A percentile compares a stretch with the other conserved stretches of the same genome.
phyloP scores from a whole-genome alignment of 2,888 invertebrate species.

The Ferdinandea cuprea region DNA sequence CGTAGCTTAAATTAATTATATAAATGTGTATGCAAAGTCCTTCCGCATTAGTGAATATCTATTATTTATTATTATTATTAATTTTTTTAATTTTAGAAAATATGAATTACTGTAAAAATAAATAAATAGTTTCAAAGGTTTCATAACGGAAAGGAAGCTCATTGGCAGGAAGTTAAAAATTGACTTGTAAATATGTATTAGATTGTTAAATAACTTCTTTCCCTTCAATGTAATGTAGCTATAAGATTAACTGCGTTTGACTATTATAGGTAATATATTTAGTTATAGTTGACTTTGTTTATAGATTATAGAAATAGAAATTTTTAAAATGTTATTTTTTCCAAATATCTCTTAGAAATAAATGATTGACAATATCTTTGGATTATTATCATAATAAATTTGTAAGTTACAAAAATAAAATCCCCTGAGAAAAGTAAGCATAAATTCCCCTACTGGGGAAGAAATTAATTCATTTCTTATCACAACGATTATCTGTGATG shows the following conservation, averaged over 20 bases:
- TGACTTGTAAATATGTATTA: constrained; percentile 62
- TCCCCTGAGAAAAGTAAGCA: not conserved
- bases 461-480: not conserved
- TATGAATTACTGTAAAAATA: constrained; percentile 50
- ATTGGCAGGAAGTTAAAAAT: constrained; percentile 30
- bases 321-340: constrained; percentile 34
- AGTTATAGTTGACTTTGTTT: constrained; percentile 37
- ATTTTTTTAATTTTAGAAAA: constrained; percentile 32
- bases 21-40: not conserved
- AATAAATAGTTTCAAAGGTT: constrained; percentile 69
- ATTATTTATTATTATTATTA: constrained; percentile 28
- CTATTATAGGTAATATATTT: constrained; percentile 48
- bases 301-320: constrained; percentile 32
- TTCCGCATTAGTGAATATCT: constrained; percentile 56
- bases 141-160: constrained; percentile 49
- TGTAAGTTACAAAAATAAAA: constrained; percentile 10
- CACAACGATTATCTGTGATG: not conserved
- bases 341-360: too few relatives aligned
- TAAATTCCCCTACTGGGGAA: too few relatives aligned
- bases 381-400: not conserved
- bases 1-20: constrained; percentile 31
- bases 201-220: constrained; percentile 36
- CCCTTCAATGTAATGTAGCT: constrained; percentile 22
- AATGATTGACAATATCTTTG: not conserved
- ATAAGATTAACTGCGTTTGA: constrained; percentile 37